Base-by-base conservation (phyloP, 1,140 invertebrate species). In the Leptopilina boulardi region DNA sequence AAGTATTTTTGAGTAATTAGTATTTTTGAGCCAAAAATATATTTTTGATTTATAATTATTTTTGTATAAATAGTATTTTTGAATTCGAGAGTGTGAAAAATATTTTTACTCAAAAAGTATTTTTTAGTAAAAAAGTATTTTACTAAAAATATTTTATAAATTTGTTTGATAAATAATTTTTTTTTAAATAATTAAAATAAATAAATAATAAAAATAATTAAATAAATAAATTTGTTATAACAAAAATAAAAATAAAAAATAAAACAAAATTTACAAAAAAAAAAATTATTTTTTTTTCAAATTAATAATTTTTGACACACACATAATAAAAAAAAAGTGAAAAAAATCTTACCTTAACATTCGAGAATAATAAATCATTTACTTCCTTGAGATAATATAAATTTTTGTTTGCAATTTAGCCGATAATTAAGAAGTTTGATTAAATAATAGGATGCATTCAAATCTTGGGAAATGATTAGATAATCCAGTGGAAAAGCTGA, bases 391-490 rank as follows among this genome's bases (percentile, higher is more conserved):
- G 59, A 8, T 23, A 30, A 13, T n/a, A n/a, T n/a, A 66, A 66
- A 66, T 0, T 18, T 66, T 66, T 30, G 23, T 30, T 66, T 34
- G 13, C 13, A 15, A 5, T 23, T n/a, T 26, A 66, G 59, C 26
- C 59, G n/a, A 26, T 66, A 66, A 66, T 66, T 30, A 66, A 66
- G 11, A 26, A 30, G 26, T 66, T 51, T 66, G 59, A 66, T 66
- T n/a, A 8, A 34, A 66, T 30, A n/a, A 66, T 26, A 66, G 26
- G 21, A 30, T 15, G 26, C 59, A 66, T 66, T 30, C 26, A 66
- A 66, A 66, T 66, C 26, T 30, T 30, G 59, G 23, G 26, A 66
- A 30, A 66, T 66, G 26, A 66, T 66, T 66, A 66, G 59, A 66
- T 66, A 66, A 66, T 66, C 59, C 59, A 66, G 13, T 66, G 59